Evolutionary conservation across 1,140 invertebrate species (phyloP), one percentile per base, ranked within the genome.

Genomic region (Drosophila nasuta): DNA sequence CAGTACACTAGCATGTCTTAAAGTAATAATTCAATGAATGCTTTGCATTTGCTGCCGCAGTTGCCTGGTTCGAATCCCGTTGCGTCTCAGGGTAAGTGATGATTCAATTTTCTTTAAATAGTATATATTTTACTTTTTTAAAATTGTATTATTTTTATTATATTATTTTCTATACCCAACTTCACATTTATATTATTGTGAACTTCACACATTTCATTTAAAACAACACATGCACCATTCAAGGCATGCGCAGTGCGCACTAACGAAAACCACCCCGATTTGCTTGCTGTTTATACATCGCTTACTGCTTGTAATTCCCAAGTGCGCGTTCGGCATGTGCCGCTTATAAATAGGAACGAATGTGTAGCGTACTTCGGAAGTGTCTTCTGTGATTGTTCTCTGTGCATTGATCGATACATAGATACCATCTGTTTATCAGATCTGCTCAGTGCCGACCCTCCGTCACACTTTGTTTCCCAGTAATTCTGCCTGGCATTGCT

Each of bases 311-410:
- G 33, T 67, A 75, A 89, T 89, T 91, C 88, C 15, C 83, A 91
- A 86, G 49, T 75, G 35, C 51, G 15, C 6, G 43, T 91, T 86
- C 46, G 5, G 15, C 58, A 1, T 0, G 1, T 3, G 54, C 7
- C 3, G 8, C 6, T 33, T 73, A 78, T 90, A 91, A 65, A 91
- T 90, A 78, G 43, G 20, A 49, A 4, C 1, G 13, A 0, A 1
- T 2, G 0, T 33, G 0, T 0, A 0, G 0, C 0, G 35, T 51
- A 5, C 0, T 1, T 46, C 38, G 91, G 91, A 92, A 92, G 91
- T 92, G 91, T 92, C 90, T 92, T 92, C 91, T 92, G 91, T 92
- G 91, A 92, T 92, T 92, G 91, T 91, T 92, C 91, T 75, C 81
- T 92, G 91, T 82, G 87, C 91, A 92, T 92, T 88, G 90, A 92